Conservation (phyloP, 2,888 invertebrate species). For the Neoaliturus tenellus region DNA sequence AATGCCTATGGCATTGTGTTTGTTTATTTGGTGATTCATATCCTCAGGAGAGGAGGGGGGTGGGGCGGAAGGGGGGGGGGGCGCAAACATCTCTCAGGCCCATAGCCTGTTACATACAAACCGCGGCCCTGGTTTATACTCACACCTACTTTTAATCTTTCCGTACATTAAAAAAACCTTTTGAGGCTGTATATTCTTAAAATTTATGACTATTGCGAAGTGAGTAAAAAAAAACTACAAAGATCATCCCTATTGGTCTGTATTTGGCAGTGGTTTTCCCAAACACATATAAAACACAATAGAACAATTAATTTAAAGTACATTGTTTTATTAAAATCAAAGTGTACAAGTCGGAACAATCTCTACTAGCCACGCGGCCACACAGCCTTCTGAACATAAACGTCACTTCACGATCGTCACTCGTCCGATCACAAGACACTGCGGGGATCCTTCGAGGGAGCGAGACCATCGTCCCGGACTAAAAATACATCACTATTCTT, state of each 20-base stretch:
- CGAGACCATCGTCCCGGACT: not conserved
- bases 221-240: constrained; percentile 21
- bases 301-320: constrained; percentile 51
- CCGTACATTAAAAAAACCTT: too few relatives aligned
- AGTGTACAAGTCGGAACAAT: constrained; percentile 39
- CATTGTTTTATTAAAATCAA: constrained; percentile 47
- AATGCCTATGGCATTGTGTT: too few relatives aligned
- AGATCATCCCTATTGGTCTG: constrained; percentile 29
- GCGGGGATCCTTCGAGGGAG: not conserved
- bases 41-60: too few relatives aligned
- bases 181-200: too few relatives aligned
- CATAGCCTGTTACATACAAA: too few relatives aligned
- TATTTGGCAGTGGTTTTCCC: constrained; percentile 45
- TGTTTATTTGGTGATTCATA: too few relatives aligned
- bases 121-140: too few relatives aligned
- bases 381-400: constrained; percentile 14
- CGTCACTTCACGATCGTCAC: not conserved
- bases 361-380: not conserved
- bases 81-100: too few relatives aligned
- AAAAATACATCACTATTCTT: constrained; percentile 20
- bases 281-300: constrained; percentile 42
- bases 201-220: not conserved
- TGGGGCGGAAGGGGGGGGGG: too few relatives aligned
- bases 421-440: not conserved
- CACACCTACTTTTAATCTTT: too few relatives aligned